Conservation (phyloP, 2,113 vertebrate species). For the Anhinga rufa region DNA sequence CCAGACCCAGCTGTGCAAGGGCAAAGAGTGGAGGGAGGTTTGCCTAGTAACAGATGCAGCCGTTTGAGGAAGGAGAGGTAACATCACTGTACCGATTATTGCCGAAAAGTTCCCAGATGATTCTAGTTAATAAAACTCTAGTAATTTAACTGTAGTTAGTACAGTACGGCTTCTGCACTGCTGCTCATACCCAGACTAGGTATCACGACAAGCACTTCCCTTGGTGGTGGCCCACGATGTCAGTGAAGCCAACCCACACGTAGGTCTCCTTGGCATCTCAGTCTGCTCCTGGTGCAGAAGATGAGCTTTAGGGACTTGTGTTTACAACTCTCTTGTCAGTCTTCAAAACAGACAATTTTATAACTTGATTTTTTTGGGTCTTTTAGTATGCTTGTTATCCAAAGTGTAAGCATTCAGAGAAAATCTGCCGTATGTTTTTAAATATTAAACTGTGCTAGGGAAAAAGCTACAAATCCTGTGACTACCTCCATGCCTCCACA, state of each 20-base stretch:
- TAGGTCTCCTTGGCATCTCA: neutral
- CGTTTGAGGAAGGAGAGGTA: neutral
- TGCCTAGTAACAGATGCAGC: neutral
- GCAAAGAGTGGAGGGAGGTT: neutral
- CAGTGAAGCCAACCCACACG: neutral
- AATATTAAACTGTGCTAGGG: neutral
- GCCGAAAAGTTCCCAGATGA: neutral
- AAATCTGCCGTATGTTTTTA: neutral
- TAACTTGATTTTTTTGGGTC: neutral
- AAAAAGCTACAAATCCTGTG: neutral
- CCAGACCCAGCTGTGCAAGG: conserved; percentile 3
- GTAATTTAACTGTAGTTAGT: neutral
- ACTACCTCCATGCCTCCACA: neutral
- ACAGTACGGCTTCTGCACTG: neutral
- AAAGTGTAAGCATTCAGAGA: neutral
- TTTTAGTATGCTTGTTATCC: neutral
- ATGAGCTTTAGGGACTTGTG: neutral
- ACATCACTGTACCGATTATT: neutral
- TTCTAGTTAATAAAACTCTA: neutral
- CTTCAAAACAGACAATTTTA: neutral
- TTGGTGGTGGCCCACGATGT: neutral
- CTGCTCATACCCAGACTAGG: neutral
- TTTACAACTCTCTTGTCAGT: neutral
- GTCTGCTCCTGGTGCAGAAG: neutral
- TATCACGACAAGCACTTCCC: fast-evolving